Conservation (phyloP, 1,140 invertebrate species). For the Maniola jurtina region DNA sequence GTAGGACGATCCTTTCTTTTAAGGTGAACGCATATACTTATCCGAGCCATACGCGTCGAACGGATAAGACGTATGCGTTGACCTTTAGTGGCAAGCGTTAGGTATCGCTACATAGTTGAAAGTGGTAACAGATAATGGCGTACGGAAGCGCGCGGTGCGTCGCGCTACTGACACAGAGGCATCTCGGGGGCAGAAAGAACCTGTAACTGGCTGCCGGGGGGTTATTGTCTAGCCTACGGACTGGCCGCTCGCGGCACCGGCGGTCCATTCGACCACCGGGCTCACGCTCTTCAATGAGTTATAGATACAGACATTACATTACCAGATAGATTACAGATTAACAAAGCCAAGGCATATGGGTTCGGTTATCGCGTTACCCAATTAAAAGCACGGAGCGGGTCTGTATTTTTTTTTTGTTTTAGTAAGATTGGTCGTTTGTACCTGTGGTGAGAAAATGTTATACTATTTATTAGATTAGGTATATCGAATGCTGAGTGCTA, state of each 20-base stretch:
- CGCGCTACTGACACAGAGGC: constrained; percentile 55
- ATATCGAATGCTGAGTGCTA: constrained; percentile 14
- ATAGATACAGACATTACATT: constrained; percentile 18
- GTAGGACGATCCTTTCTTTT: too few species aligned
- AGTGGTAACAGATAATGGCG: constrained; percentile 33
- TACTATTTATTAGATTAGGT: constrained; percentile 34
- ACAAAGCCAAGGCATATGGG: constrained; percentile 37
- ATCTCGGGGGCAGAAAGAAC: constrained; percentile 71
- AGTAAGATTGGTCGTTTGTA: constrained; percentile 44
- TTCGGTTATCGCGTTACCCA: constrained; percentile 41
- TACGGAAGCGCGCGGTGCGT: constrained; percentile 55
- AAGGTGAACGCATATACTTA: too few species aligned
- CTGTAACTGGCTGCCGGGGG: constrained; percentile 77
- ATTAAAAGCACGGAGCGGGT: constrained; percentile 33
- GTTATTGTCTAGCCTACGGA: constrained; percentile 69
- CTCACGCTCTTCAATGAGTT: constrained; percentile 29
- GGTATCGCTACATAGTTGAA: constrained; percentile 6
- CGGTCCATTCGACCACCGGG: constrained; percentile 41
- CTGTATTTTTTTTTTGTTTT: constrained; percentile 34
- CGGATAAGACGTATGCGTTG: too few species aligned
- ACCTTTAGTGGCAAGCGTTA: not conserved
- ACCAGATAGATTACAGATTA: constrained; percentile 20
- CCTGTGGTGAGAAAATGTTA: constrained; percentile 64
- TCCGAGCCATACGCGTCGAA: too few species aligned
- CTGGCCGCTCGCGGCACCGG: constrained; percentile 57